Evolutionary conservation across 2,888 invertebrate genomes (phyloP).

Genomic region (Sphinx pinastri): DNA sequence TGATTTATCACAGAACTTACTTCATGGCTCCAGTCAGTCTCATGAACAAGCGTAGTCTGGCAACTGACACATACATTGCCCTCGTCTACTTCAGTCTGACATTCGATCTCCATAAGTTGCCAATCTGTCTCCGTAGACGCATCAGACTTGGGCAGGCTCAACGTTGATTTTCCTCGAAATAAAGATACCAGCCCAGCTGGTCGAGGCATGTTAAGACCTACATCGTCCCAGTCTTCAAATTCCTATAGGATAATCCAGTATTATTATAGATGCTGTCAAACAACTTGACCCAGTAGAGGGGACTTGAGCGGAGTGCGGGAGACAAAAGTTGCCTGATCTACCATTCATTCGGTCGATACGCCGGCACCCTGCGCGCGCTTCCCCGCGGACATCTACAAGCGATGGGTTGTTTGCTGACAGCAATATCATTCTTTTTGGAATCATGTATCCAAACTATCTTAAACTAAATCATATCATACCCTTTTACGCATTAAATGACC

Average conservation of each 20-base stretch:
- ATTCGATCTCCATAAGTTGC: slow-evolving; percentile 54
- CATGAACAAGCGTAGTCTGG: slow-evolving; percentile 66
- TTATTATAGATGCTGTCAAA: too few species aligned
- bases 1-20: slow-evolving; percentile 42
- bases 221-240: slow-evolving; percentile 97
- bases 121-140: slow-evolving; percentile 77
- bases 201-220: slow-evolving; percentile 92
- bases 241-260: slow-evolving; percentile 78
- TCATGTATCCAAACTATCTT: too few species aligned
- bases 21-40: slow-evolving; percentile 77
- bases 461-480: too few species aligned
- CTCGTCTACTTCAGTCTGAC: slow-evolving; percentile 80
- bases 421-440: too few species aligned
- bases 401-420: too few species aligned
- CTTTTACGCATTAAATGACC: too few species aligned
- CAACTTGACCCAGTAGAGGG: too few species aligned
- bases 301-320: too few species aligned
- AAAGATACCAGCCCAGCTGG: slow-evolving; percentile 89
- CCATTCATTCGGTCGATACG: too few species aligned
- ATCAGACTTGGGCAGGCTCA: slow-evolving; percentile 67
- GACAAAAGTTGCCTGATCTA: too few species aligned
- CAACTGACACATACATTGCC: slow-evolving; percentile 73
- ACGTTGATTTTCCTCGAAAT: slow-evolving; percentile 83
- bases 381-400: too few species aligned
- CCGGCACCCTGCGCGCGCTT: too few species aligned